Base-by-base conservation (phyloP, 2,888 invertebrate species). In the Xestia c-nigrum region DNA sequence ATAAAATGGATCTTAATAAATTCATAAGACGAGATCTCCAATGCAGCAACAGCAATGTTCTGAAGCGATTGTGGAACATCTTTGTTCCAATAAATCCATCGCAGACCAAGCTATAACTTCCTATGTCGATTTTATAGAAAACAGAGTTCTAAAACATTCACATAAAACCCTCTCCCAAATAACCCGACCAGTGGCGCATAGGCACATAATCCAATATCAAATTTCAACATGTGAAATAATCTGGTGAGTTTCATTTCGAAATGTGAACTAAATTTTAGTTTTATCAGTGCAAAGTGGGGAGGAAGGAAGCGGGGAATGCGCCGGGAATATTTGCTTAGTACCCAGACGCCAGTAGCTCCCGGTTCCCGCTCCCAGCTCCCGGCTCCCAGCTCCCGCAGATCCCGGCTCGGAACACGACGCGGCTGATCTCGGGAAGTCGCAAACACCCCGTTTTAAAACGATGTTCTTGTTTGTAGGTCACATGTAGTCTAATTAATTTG, bases 231-330 rank as follows among this genome's bases (percentile, higher is more conserved):
- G 61, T 67, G 72, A 86, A 80, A 80, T 84, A 74, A 85, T 85
- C 73, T 80, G 63, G 73, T 69, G 69, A 75, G 76, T 74, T 84
- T 74, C 81, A 80, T 81, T 85, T 80, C 73, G 43, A 82, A 88
- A 87, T 83, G 83, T 86, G 81, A 84, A 85, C 87, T 80, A 80
- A 82, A 89, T 87, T 88, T 87, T 75, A 86, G 88, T 88, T 88
- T 90, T 92, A 92, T 92, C 91, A 87, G 90, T 82, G 88, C 86
- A 89, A 90, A 83, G 85, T 76, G 80, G 81, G 77, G 77, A 87
- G 91, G 89, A 91, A 90, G 92, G 91, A 92, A 91, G 86, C 85
- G 80, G 85, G 86, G 81, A 85, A 85, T 86, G 80, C 87, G 80
- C 82, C 80, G 71, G 87, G 87, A 88, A 89, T 91, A 90, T 91